Percentiles rank a stretch among this genome's conserved stretches.
phyloP scores from a whole-genome alignment of 2,797 vertebrate species.

The Macropodus opercularis region DNA sequence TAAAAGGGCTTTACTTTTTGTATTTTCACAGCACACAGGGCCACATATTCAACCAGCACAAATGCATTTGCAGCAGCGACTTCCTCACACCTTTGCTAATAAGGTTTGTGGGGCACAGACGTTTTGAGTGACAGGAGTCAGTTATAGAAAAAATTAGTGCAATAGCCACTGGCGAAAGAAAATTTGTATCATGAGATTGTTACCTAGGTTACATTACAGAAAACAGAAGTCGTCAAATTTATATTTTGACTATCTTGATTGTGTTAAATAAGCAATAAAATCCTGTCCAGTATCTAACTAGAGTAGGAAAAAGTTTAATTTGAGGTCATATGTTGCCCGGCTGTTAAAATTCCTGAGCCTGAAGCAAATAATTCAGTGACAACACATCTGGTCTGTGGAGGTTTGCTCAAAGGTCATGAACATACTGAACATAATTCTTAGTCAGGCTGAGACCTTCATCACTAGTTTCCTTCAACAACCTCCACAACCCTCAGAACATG shows the following conservation, averaged over 20 bases:
- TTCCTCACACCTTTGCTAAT: constrained; percentile 39
- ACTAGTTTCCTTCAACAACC: constrained; percentile 14
- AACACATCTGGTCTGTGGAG: constrained; percentile 16
- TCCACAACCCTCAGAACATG: not conserved
- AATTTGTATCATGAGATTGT: constrained; percentile 46
- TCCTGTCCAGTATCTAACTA: not conserved
- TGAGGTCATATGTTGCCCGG: not conserved
- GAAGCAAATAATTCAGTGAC: constrained; percentile 41
- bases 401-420: constrained; percentile 38
- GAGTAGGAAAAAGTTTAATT: not conserved
- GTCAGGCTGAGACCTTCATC: constrained; percentile 19
- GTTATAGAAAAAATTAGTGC: constrained; percentile 63
- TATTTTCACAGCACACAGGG: not conserved
- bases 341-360: constrained; percentile 5
- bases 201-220: constrained; percentile 60
- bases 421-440: constrained; percentile 22
- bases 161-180: constrained; percentile 64
- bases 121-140: constrained; percentile 66
- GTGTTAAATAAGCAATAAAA: no score
- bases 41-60: not conserved
- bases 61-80: not conserved
- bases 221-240: constrained; percentile 25
- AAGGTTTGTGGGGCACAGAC: constrained; percentile 62
- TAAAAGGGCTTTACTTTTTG: not conserved
- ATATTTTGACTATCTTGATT: constrained; percentile 41